Evolutionary conservation across 2,888 invertebrate species (phyloP).

Genomic region (Muschampia plurimacula): DNA sequence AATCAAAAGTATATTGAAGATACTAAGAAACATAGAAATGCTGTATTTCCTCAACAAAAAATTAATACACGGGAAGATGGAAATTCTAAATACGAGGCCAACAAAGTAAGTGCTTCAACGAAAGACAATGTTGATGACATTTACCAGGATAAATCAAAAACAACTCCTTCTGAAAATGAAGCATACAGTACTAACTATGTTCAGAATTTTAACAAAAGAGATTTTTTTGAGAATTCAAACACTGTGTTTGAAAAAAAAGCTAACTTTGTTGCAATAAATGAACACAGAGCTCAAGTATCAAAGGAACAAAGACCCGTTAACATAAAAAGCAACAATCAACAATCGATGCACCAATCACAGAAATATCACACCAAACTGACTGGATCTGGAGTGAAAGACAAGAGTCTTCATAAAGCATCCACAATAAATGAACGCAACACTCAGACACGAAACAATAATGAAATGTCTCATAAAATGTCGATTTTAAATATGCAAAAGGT

Average conservation of each 20-base stretch:
- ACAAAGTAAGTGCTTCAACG: conserved; percentile 1
- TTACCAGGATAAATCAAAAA: conserved; percentile 13
- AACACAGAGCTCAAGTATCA: conserved; percentile 18
- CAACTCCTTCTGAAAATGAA: conserved; percentile 12
- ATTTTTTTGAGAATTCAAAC: background rate
- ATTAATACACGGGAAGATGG: background rate
- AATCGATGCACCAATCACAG: conserved; percentile 8
- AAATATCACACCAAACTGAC: conserved; percentile 29
- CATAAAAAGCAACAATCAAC: conserved; percentile 15
- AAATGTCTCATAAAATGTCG: conserved; percentile 49
- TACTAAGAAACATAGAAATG: background rate
- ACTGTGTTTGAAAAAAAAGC: conserved; percentile 15
- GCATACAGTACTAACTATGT: background rate
- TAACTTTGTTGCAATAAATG: conserved; percentile 20
- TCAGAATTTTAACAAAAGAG: conserved; percentile 18
- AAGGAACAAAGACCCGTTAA: conserved; percentile 23
- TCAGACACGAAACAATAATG: conserved; percentile 48
- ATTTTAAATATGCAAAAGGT: conserved; percentile 43
- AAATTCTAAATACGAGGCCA: background rate
- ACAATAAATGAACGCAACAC: conserved; percentile 13
- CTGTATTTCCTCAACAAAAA: background rate
- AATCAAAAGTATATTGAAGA: conserved; percentile 8
- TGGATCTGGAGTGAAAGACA: conserved; percentile 35
- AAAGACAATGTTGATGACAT: background rate
- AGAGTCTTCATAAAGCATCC: conserved; percentile 39